These are phyloP conservation scores for Aphelinus certus DNA, from an alignment of 1,140 invertebrate species.

Conservation along the genomic window DNA sequence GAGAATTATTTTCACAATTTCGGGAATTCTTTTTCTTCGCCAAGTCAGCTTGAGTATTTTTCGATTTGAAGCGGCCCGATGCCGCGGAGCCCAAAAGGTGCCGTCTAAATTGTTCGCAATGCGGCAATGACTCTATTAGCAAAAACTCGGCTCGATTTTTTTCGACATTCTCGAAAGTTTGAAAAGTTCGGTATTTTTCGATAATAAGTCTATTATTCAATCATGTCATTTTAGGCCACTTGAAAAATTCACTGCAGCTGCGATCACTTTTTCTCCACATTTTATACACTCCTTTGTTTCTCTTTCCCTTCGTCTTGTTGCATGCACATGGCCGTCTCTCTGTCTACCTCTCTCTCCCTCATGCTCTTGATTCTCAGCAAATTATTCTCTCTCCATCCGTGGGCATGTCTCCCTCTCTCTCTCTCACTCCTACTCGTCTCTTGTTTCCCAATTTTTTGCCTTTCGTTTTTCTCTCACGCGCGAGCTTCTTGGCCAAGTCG, in stretches of 20 bases:
- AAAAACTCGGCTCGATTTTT: not conserved
- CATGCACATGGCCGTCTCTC: not conserved
- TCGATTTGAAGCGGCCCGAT: too few species aligned
- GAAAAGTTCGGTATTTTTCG: slow-evolving; percentile 13
- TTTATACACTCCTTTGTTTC: not conserved
- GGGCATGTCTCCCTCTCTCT: not conserved
- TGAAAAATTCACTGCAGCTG: slow-evolving; percentile 6
- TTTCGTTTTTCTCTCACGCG: slow-evolving; percentile 8
- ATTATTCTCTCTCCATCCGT: slow-evolving; percentile 3
- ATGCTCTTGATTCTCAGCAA: slow-evolving; percentile 20
- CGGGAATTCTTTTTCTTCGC: too few species aligned
- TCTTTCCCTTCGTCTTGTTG: not conserved
- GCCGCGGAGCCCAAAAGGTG: too few species aligned
- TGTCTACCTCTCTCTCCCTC: not conserved
- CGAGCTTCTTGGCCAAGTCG: slow-evolving; percentile 5
- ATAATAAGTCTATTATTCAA: slow-evolving; percentile 35
- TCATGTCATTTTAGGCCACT: slow-evolving; percentile 28
- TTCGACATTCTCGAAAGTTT: not conserved
- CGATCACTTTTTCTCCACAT: slow-evolving; percentile 12
- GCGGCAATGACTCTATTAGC: not conserved
- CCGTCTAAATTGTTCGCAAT: too few species aligned
- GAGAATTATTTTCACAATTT: too few species aligned
- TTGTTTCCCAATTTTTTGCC: slow-evolving; percentile 4
- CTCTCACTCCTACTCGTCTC: not conserved
- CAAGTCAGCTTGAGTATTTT: too few species aligned